Base-by-base conservation (phyloP, 2,797 vertebrate species). In the Acipenser oxyrinchus region DNA sequence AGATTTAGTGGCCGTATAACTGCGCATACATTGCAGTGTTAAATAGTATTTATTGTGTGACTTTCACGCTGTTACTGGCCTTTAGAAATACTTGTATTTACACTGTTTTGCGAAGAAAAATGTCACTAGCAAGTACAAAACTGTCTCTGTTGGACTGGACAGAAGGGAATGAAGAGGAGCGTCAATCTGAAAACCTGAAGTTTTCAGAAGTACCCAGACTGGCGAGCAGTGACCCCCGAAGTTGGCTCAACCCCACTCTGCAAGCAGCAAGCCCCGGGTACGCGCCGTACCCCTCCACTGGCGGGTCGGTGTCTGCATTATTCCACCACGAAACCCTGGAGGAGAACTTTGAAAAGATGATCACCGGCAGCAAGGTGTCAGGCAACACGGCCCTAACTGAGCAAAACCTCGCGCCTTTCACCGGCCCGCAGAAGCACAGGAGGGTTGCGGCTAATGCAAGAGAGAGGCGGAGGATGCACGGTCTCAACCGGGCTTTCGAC, bases 401-500 rank as follows among this genome's bases (percentile, higher is more conserved):
- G 63, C 15, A 18, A 64, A 60, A 58, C 66, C 72, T 73, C 72
- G 66, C 71, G 11, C 48, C 11, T 8, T 13, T 6, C 6, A 8
- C 67, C 10, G 86, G 75, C 10, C 84, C 88, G 3, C 87, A 86
- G 71, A 88, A 64, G 59, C 88, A 88, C 80, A 66, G 91, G 69
- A 86, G 90, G 12, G 88, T 91, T 2, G 91, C 91, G 0, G 91
- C 91, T 70, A 92, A 92, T 65, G 91, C 91, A 13, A 74, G 91
- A 62, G 89, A 92, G 76, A 78, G 91, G 72, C 81, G 89, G 18
- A 79, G 91, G 79, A 92, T 92, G 91, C 88, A 92, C 77, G 91
- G 91, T 48, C 76, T 92, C 48, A 92, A 92, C 71, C 82, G 88
- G 23, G 91, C 90, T 2, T 92, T 92, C 50, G 91, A 92, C 79